A percentile compares a stretch with the other conserved stretches of the same genome.
phyloP scores from a whole-genome alignment of 1,140 invertebrate species.

The Calliphora vicina region DNA sequence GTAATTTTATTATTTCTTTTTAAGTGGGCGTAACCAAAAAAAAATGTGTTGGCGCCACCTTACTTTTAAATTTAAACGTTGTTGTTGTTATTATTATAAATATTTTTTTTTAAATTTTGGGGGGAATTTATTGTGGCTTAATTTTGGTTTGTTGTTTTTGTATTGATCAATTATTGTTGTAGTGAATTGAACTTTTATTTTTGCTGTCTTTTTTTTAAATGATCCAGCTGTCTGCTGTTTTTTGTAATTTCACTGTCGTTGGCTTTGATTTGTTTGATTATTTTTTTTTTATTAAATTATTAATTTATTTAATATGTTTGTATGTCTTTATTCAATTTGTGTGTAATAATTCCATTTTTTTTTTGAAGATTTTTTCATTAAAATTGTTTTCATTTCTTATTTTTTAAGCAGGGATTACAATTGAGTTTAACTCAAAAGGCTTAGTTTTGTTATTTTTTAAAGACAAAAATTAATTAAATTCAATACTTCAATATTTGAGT shows the following conservation, averaged over 20 bases:
- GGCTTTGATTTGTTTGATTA: neutral
- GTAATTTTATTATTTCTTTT: neutral
- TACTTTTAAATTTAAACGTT: neutral
- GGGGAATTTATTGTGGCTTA: neutral
- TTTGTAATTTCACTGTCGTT: too few species aligned
- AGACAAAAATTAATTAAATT: neutral
- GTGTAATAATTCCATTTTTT: neutral
- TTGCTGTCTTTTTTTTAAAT: neutral
- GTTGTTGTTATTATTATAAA: neutral
- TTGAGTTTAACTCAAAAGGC: neutral
- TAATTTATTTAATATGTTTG: neutral
- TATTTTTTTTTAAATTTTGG: neutral
- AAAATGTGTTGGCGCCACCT: conserved; percentile 22
- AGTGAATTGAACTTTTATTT: conserved; percentile 13
- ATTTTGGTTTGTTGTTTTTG: neutral
- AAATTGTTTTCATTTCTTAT: neutral
- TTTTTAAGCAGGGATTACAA: neutral
- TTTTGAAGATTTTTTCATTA: neutral
- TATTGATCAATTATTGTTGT: neutral
- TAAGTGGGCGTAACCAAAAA: conserved; percentile 24
- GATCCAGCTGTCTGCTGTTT: neutral
- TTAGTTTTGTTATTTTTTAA: neutral
- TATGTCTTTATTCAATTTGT: neutral
- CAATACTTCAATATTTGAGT: neutral
- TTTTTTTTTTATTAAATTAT: neutral